Percentiles rank a stretch among this genome's conserved stretches.
Conservation (phyloP, 2,888 invertebrate species). For the Lampropteryx suffumata region DNA sequence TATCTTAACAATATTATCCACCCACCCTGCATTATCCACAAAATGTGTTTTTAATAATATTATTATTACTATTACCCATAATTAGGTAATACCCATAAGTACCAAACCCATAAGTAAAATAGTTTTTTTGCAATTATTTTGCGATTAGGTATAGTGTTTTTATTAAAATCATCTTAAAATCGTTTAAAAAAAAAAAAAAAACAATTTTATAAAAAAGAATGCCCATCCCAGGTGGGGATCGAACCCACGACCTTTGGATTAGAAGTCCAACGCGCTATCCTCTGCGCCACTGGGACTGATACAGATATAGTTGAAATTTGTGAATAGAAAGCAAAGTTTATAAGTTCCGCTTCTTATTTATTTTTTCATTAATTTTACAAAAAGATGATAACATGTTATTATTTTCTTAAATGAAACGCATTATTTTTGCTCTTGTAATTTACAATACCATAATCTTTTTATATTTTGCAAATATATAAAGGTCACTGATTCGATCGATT, state of each 20-base stretch:
- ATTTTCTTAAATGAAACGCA: too few species aligned
- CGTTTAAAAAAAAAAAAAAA: constrained; percentile 20
- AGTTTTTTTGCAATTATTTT: too few species aligned
- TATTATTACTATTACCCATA: too few species aligned
- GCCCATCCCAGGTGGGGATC: constrained; percentile 91
- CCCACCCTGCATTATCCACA: too few species aligned
- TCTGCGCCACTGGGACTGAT: constrained; percentile 91
- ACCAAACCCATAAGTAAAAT: too few species aligned
- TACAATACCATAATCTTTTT: background rate
- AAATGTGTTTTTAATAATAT: too few species aligned
- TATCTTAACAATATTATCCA: too few species aligned
- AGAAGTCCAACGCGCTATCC: constrained; percentile 95
- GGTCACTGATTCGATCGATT: constrained; percentile 12
- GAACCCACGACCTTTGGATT: constrained; percentile 95
- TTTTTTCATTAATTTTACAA: background rate
- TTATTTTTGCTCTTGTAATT: too few species aligned
- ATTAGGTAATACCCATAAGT: too few species aligned
- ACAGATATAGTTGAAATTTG: constrained; percentile 41
- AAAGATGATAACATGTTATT: background rate
- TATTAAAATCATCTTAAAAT: too few species aligned
- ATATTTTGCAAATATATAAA: background rate
- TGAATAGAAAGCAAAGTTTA: background rate
- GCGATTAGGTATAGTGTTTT: too few species aligned
- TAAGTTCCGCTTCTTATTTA: background rate
- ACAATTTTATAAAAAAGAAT: constrained; percentile 21